These are phyloP conservation scores for Cybosia mesomella DNA, from an alignment of 2,888 invertebrate genomes.

Conservation along the genomic window DNA sequence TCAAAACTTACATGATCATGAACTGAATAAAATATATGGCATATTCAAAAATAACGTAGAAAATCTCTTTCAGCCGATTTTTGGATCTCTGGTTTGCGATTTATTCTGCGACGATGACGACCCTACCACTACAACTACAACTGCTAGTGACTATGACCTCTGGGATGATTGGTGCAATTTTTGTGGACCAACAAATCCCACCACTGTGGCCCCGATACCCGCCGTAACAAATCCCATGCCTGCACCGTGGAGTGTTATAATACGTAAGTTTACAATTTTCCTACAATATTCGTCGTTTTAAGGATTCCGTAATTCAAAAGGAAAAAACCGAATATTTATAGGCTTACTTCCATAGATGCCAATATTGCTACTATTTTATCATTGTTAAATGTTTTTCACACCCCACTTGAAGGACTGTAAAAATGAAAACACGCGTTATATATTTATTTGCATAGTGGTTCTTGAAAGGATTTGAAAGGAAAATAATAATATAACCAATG, in stretches of 20 bases:
- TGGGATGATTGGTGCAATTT: constrained; percentile 29
- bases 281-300: neutral
- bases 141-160: constrained; percentile 36
- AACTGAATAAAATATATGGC: neutral
- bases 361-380: no score
- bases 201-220: neutral
- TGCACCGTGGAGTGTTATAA: constrained; percentile 54
- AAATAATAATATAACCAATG: no score
- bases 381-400: no score
- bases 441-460: no score
- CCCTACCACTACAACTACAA: constrained; percentile 42
- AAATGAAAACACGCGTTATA: no score
- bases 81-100: constrained; percentile 62
- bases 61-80: constrained; percentile 62
- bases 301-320: no score
- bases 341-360: no score
- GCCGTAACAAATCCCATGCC: neutral
- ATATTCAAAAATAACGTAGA: no score
- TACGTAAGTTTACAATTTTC: constrained; percentile 59
- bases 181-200: constrained; percentile 19
- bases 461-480: no score
- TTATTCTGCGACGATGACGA: constrained; percentile 66
- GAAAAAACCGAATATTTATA: no score
- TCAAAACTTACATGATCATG: no score
- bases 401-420: no score